phyloP scores from a whole-genome alignment of 2,797 vertebrate genomes.

The Denticeps clupeoides region DNA sequence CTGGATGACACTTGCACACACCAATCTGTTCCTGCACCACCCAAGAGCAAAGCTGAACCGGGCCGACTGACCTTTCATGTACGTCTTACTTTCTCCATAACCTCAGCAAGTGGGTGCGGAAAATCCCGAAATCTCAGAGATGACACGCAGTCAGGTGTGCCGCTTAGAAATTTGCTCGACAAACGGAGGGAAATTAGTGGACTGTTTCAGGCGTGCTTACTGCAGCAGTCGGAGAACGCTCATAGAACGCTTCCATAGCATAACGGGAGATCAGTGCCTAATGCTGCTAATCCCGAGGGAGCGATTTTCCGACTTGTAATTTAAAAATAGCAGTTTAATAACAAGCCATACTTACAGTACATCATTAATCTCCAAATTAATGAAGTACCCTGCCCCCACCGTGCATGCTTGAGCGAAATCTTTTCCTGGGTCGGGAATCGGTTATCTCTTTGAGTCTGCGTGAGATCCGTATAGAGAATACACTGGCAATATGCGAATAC shows the following conservation, averaged over 20 bases:
- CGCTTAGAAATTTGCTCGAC: too few relatives aligned
- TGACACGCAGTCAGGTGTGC: too few relatives aligned
- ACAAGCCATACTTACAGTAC: constrained; percentile 66
- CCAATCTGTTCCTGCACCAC: not conserved
- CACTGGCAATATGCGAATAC: not conserved
- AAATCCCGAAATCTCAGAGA: too few relatives aligned
- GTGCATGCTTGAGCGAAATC: constrained; percentile 12
- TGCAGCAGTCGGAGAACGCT: too few relatives aligned
- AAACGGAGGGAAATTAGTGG: too few relatives aligned
- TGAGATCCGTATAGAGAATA: too few relatives aligned
- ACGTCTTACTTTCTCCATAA: too few relatives aligned
- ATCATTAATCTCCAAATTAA: constrained; percentile 68
- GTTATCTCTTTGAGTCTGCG: too few relatives aligned
- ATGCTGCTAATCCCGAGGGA: constrained; percentile 63
- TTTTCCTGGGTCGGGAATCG: too few relatives aligned
- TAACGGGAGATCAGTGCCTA: constrained; percentile 49
- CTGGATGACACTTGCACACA: not conserved
- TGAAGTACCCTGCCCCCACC: constrained; percentile 61
- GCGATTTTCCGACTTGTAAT: constrained; percentile 70
- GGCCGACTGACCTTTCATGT: too few relatives aligned
- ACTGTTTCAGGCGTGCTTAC: too few relatives aligned
- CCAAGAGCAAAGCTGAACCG: not conserved
- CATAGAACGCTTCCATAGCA: constrained; percentile 2
- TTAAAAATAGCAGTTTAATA: constrained; percentile 73
- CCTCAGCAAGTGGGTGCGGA: too few relatives aligned